Base-by-base conservation (phyloP, 2,888 invertebrate species). In the Tenthredo distinguenda region DNA sequence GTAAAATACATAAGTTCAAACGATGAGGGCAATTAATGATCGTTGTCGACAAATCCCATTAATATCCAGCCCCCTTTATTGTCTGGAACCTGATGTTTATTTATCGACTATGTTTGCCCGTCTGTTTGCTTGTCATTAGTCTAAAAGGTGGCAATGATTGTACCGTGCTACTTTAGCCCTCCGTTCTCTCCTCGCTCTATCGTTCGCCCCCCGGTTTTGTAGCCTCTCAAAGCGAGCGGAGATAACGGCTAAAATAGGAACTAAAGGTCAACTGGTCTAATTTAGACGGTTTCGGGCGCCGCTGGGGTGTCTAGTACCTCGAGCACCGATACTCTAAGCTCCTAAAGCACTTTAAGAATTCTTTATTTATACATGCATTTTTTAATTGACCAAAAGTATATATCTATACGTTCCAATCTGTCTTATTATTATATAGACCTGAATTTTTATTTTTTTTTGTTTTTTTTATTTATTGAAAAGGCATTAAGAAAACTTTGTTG, bases 261-360 rank as follows among this genome's bases (percentile, higher is more conserved):
- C 50, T 47, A 71, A 50, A 83, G 83, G 83, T 83, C 83, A 71
- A 37, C 31, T 68, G 21, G 83, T 43, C 68, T 58, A 83, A 83
- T 83, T 68, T 68, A 83, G 68, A 83, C 47, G 26, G 26, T 58
- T 34, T 37, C 58, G 31, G 26, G 40, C 77, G 26, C 77, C 55
- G n/a, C 55, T 77, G 7, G 31, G 37, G 34, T 77, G 18, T 77
- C 55, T 26, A n/a, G 77, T 68, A 68, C 77, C 74, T 21, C 21
- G 43, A 43, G 40, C 68, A 68, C 34, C 34, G 7, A 34, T 26
- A 68, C 34, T 34, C 74, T 74, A n/a, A 74, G 21, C 74, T 31
- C 43, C 15, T 21, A 18, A 6, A 21, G 21, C 74, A 74, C 21
- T 74, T 47, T 4, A 10, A 4, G 34, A 68, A 68, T 68, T 68